Percentiles rank a stretch among this genome's conserved stretches.
These are phyloP conservation scores for Sebastes jordani DNA, from an alignment of 2,797 vertebrate species.

Conservation along the genomic window DNA sequence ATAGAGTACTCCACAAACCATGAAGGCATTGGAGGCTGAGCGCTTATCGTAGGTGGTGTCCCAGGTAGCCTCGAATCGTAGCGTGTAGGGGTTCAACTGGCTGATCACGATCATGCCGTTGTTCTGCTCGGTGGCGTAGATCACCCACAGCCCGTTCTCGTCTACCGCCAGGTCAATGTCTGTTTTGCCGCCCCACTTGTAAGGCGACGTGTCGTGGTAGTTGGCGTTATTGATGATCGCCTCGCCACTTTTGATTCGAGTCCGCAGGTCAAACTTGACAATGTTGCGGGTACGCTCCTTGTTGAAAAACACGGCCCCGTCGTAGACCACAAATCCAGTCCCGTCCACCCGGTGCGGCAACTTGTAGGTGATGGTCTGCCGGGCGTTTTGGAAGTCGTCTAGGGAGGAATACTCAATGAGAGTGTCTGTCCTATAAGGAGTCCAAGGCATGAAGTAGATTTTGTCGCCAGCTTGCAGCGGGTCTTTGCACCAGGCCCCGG, in stretches of 20 bases:
- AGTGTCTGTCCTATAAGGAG: slow-evolving; percentile 97
- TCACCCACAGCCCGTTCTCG: slow-evolving; percentile 98
- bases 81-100: slow-evolving; percentile 97
- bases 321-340: slow-evolving; percentile 98
- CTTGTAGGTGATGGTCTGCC: slow-evolving; percentile 96
- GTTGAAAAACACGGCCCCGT: slow-evolving; percentile 99
- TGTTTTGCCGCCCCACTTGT: slow-evolving; percentile 98
- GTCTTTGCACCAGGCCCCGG: slow-evolving; percentile 99
- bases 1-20: slow-evolving; percentile 98
- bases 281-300: slow-evolving; percentile 99
- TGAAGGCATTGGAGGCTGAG: slow-evolving; percentile 98
- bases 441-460: slow-evolving; percentile 99
- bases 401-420: slow-evolving; percentile 97
- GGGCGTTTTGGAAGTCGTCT: slow-evolving; percentile 94
- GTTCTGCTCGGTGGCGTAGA: slow-evolving; percentile 98
- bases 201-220: slow-evolving; percentile 98
- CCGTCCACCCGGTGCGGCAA: slow-evolving; percentile 97
- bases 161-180: slow-evolving; percentile 98
- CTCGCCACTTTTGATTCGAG: slow-evolving; percentile 98
- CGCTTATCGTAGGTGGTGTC: slow-evolving; percentile 96
- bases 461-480: slow-evolving; percentile 98
- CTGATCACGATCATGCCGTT: slow-evolving; percentile 99
- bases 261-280: slow-evolving; percentile 98
- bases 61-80: slow-evolving; percentile 98
- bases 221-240: slow-evolving; percentile 99